Evolutionary conservation across 2,113 vertebrate species (phyloP).

Genomic region (Amphiprion ocellaris): DNA sequence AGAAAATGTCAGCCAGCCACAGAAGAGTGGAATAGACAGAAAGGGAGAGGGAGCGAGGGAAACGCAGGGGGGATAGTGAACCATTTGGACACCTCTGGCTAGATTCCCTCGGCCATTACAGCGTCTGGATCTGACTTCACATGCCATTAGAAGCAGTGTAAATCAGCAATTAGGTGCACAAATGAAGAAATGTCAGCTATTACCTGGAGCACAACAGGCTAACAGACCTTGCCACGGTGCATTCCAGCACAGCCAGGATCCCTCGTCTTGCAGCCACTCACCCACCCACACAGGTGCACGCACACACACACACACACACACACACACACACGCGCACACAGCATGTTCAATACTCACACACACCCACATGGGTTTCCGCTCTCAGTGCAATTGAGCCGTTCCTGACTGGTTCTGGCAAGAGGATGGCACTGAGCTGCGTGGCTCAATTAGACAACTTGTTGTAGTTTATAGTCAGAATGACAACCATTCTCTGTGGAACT

Average conservation of each 20-base stretch:
- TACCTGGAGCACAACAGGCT: constrained; percentile 69
- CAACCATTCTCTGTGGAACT: constrained; percentile 42
- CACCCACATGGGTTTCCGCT: constrained; percentile 37
- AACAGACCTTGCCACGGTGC: constrained; percentile 62
- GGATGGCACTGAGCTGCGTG: constrained; percentile 41
- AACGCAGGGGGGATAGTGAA: constrained; percentile 55
- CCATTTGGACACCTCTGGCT: constrained; percentile 71
- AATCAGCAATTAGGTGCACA: constrained; percentile 81
- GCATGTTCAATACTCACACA: constrained; percentile 31
- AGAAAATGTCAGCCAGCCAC: constrained; percentile 63
- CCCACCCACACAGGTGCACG: constrained; percentile 25
- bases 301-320: constrained; percentile 24
- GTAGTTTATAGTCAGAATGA: constrained; percentile 64
- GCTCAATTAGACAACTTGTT: constrained; percentile 75
- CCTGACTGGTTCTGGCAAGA: constrained; percentile 56
- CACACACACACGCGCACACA: constrained; percentile 16
- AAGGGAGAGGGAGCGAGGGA: constrained; percentile 36
- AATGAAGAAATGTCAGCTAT: constrained; percentile 79
- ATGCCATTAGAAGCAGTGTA: constrained; percentile 73
- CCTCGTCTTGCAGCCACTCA: constrained; percentile 36
- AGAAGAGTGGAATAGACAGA: constrained; percentile 69
- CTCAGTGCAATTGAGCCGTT: constrained; percentile 46
- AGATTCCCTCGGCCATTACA: constrained; percentile 68
- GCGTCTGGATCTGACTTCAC: constrained; percentile 68
- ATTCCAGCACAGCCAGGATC: constrained; percentile 52